These are phyloP conservation scores for Martes martes DNA, from an alignment of 2,113 vertebrate genomes.

Conservation along the genomic window DNA sequence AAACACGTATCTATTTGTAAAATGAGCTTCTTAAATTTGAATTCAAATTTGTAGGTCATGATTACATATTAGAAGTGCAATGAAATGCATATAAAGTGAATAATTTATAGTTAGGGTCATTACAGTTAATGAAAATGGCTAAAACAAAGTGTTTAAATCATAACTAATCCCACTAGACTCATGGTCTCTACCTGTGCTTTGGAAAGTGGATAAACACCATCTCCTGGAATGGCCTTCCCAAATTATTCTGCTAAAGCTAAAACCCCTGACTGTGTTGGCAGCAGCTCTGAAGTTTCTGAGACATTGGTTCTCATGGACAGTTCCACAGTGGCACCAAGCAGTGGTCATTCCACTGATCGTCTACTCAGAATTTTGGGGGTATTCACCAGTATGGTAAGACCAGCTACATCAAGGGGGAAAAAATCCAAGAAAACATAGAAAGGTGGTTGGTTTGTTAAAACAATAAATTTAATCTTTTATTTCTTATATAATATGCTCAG, in stretches of 20 bases:
- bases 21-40: slow-evolving; percentile 26
- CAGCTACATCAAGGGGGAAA: background rate
- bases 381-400: background rate
- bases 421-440: background rate
- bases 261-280: background rate
- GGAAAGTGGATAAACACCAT: slow-evolving; percentile 28
- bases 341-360: background rate
- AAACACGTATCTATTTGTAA: slow-evolving; percentile 21
- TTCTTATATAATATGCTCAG: background rate
- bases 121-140: slow-evolving; percentile 75
- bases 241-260: background rate
- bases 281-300: background rate
- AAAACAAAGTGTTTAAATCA: slow-evolving; percentile 74
- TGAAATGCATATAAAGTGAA: slow-evolving; percentile 73
- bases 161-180: slow-evolving; percentile 58
- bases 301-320: background rate
- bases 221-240: slow-evolving; percentile 7
- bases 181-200: slow-evolving; percentile 64
- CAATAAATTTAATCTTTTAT: background rate
- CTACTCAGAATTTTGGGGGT: background rate
- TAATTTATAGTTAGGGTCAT: slow-evolving; percentile 70
- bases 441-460: background rate
- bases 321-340: background rate
- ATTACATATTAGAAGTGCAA: slow-evolving; percentile 58
- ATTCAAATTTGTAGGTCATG: slow-evolving; percentile 55